These are phyloP conservation scores for Bucorvus abyssinicus DNA, from an alignment of 2,797 vertebrate species.

Conservation along the genomic window DNA sequence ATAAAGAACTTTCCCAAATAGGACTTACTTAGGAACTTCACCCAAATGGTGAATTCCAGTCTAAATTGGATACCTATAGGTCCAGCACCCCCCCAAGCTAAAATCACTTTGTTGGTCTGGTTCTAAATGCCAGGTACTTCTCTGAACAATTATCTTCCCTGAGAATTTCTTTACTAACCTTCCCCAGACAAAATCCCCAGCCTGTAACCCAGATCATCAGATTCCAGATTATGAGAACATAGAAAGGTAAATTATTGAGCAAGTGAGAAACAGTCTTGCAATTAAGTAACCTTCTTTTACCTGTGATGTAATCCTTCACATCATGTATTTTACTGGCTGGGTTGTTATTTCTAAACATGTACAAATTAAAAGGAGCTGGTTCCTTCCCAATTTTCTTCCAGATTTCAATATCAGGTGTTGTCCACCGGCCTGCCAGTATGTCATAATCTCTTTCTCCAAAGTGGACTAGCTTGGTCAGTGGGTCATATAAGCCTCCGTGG, in stretches of 20 bases:
- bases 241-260: not conserved
- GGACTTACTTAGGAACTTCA: not conserved
- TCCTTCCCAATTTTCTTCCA: constrained; percentile 91
- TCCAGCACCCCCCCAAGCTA: not conserved
- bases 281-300: constrained; percentile 73
- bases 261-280: not conserved
- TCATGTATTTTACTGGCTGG: constrained; percentile 97
- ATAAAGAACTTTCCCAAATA: not conserved
- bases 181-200: not conserved
- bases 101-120: not conserved
- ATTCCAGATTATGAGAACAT: not conserved
- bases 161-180: not conserved
- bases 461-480: constrained; percentile 94
- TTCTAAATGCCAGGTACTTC: not conserved
- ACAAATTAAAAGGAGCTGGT: constrained; percentile 93
- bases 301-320: constrained; percentile 94
- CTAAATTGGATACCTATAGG: not conserved
- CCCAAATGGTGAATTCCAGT: not conserved
- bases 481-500: constrained; percentile 94
- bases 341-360: constrained; percentile 98
- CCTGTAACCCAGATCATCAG: not conserved
- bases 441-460: constrained; percentile 97
- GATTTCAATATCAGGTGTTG: constrained; percentile 89
- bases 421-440: constrained; percentile 96
- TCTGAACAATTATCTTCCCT: not conserved